Conservation (phyloP, 2,113 vertebrate species). For the Gadus macrocephalus region DNA sequence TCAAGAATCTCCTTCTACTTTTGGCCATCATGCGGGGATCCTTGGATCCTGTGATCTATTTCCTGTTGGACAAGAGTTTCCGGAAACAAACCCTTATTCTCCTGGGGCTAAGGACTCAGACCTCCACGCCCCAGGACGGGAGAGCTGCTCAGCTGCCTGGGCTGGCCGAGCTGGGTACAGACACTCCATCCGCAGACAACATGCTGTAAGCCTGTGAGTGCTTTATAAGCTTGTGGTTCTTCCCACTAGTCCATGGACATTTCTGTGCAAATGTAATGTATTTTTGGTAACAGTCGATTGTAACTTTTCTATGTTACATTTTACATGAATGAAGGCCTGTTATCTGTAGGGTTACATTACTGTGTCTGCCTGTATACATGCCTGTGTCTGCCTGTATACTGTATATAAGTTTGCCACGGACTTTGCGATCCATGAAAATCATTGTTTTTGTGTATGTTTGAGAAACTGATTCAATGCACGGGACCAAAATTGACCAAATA, state of each 20-base stretch:
- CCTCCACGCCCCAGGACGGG: not conserved
- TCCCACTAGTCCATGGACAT: not conserved
- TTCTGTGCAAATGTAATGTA: not conserved
- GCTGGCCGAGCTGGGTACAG: not conserved
- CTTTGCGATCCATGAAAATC: too few relatives aligned
- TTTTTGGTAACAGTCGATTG: constrained; percentile 14
- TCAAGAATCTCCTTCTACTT: constrained; percentile 61
- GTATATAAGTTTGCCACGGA: too few relatives aligned
- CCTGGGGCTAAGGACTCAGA: constrained; percentile 5
- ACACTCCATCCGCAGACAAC: not conserved
- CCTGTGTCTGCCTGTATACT: too few relatives aligned
- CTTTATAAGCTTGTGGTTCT: not conserved
- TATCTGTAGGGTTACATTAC: too few relatives aligned
- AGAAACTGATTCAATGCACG: too few relatives aligned
- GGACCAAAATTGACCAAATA: too few relatives aligned
- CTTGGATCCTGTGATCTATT: constrained; percentile 63
- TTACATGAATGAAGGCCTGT: too few relatives aligned
- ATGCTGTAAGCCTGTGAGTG: not conserved
- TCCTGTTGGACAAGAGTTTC: constrained; percentile 63
- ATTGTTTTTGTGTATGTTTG: too few relatives aligned
- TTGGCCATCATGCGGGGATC: constrained; percentile 51
- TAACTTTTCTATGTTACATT: constrained; percentile 32
- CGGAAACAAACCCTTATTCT: constrained; percentile 31
- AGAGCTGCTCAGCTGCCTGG: not conserved
- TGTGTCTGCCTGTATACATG: too few relatives aligned